Conservation (phyloP, 2,797 vertebrate species). For the Hipposideros larvatus region DNA sequence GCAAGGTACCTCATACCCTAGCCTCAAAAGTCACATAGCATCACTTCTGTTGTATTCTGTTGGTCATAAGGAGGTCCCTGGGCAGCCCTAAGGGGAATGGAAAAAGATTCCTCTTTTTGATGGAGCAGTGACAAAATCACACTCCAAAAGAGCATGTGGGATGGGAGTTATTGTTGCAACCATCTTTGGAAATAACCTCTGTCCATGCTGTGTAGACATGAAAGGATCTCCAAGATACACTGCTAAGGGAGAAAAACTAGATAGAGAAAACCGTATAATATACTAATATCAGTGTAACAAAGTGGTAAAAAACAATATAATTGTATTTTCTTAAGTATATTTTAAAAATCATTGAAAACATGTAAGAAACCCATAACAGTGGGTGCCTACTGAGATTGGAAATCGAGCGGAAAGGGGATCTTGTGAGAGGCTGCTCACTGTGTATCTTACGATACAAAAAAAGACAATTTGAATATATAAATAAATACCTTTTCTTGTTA, state of each 20-base stretch:
- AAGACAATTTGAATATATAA: not conserved
- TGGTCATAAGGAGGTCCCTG: not conserved
- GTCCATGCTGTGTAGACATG: not conserved
- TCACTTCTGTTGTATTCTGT: not conserved
- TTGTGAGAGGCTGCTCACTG: not conserved
- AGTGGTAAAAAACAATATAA: not conserved
- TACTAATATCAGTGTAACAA: not conserved
- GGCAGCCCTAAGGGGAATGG: not conserved
- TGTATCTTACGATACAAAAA: not conserved
- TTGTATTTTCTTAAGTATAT: not conserved
- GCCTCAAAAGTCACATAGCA: not conserved
- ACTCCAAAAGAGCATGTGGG: not conserved
- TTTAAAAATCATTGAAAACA: not conserved
- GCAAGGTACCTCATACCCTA: not conserved
- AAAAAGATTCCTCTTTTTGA: not conserved
- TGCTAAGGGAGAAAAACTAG: not conserved
- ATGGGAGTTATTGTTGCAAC: not conserved
- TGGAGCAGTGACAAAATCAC: not conserved
- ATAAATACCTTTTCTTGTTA: not conserved
- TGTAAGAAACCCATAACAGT: not conserved
- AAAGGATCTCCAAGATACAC: not conserved
- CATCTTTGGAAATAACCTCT: not conserved
- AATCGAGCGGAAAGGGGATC: not conserved
- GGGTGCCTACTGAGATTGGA: not conserved
- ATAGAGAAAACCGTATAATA: not conserved